These are phyloP conservation scores for Nycticorax nycticorax DNA, from an alignment of 2,113 vertebrate genomes.

Conservation along the genomic window DNA sequence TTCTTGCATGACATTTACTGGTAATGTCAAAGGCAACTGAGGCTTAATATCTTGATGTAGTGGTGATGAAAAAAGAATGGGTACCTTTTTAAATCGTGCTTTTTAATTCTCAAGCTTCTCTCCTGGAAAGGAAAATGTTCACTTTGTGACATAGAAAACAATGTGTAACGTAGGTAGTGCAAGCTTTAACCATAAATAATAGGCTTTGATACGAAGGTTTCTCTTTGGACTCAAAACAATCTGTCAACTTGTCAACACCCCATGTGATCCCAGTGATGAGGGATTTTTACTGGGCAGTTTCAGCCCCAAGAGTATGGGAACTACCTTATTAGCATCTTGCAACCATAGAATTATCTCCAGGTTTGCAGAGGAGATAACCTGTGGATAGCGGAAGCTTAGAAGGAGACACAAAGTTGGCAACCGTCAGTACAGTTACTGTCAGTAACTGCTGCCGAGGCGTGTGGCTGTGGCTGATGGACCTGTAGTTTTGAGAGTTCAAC, in stretches of 20 bases:
- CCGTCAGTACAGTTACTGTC: neutral
- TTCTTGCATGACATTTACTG: neutral
- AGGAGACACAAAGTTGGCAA: accelerated
- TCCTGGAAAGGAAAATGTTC: neutral
- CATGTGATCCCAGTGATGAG: neutral
- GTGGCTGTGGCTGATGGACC: neutral
- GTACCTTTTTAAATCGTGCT: neutral
- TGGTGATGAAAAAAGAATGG: neutral
- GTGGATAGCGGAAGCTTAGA: neutral
- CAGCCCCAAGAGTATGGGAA: neutral
- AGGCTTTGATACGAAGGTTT: neutral
- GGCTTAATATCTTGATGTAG: neutral
- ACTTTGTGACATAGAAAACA: neutral
- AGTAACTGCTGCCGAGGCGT: accelerated
- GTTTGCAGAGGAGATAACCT: neutral
- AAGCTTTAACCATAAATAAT: neutral
- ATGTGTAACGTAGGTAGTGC: neutral
- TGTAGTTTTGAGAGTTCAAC: neutral
- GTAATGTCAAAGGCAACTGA: neutral
- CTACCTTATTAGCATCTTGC: neutral
- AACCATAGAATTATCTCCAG: neutral
- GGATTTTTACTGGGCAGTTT: neutral
- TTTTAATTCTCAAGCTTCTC: neutral
- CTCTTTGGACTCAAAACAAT: neutral
- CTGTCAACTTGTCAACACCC: neutral